Conservation (phyloP, 2,797 vertebrate species). For the Chromis chromis region DNA sequence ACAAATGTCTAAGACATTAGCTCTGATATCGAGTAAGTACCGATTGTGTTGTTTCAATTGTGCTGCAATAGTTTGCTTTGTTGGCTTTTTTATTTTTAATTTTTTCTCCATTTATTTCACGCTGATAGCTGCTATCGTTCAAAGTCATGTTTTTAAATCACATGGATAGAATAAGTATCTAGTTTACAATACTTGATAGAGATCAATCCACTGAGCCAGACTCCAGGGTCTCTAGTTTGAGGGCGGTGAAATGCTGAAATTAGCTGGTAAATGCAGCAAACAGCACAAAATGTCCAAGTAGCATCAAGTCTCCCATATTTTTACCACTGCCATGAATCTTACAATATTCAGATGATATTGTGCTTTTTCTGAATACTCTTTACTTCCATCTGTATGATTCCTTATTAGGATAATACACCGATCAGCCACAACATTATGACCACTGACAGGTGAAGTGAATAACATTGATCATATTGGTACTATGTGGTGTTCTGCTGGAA, state of each 20-base stretch:
- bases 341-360: constrained; percentile 26
- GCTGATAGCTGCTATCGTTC: constrained; percentile 60
- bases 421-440: too few relatives aligned
- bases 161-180: constrained; percentile 57
- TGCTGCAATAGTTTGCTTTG: constrained; percentile 68
- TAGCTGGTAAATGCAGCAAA: constrained; percentile 17
- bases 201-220: constrained; percentile 42
- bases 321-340: neutral
- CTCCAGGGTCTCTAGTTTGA: constrained; percentile 52
- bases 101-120: constrained; percentile 33
- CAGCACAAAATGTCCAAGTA: constrained; percentile 17
- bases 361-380: constrained; percentile 20
- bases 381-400: constrained; percentile 13
- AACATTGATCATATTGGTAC: too few relatives aligned
- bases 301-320: neutral
- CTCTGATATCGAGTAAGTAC: constrained; percentile 71
- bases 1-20: constrained; percentile 91
- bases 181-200: constrained; percentile 57
- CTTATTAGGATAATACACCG: constrained; percentile 29
- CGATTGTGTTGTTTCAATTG: constrained; percentile 68
- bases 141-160: constrained; percentile 64
- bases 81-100: constrained; percentile 47
- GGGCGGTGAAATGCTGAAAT: constrained; percentile 43
- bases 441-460: too few relatives aligned
- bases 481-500: too few relatives aligned